Conservation (phyloP, 1,140 invertebrate species). For the Papilio dardanus region DNA sequence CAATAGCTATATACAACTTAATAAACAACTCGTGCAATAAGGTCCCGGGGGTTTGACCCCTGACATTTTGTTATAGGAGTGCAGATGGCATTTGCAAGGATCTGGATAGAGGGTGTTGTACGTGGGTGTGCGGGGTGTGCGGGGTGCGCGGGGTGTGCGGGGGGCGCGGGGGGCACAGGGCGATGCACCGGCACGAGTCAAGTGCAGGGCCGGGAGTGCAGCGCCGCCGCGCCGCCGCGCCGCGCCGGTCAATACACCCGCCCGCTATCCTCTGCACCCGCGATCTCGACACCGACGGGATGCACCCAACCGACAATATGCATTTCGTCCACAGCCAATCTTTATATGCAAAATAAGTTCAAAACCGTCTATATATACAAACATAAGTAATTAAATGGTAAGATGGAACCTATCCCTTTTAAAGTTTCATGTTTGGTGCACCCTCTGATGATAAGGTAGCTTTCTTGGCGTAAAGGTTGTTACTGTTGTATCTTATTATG, state of each 20-base stretch:
- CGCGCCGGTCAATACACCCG: slow-evolving; percentile 57
- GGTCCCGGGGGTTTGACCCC: background rate
- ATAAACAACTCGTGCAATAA: background rate
- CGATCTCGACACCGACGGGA: background rate
- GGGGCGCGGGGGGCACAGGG: slow-evolving; percentile 49
- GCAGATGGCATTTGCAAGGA: slow-evolving; percentile 31
- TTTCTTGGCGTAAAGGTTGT: no score
- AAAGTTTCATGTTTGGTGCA: no score
- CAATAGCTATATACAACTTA: background rate
- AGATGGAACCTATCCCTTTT: no score
- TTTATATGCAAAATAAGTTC: background rate
- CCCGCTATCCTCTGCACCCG: slow-evolving; percentile 45
- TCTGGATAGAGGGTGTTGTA: slow-evolving; percentile 10
- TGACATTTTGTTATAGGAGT: slow-evolving; percentile 12
- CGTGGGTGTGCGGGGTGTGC: slow-evolving; percentile 36
- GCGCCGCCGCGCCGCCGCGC: slow-evolving; percentile 62
- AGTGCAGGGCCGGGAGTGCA: slow-evolving; percentile 76
- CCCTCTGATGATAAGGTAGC: no score
- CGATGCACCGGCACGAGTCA: slow-evolving; percentile 74
- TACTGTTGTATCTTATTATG: no score
- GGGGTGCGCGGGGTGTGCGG: slow-evolving; percentile 37
- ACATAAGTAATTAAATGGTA: background rate
- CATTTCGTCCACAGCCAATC: slow-evolving; percentile 1
- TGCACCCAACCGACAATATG: background rate
- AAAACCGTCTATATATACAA: background rate